Conservation (phyloP, 2,888 invertebrate species). For the Philaethria dido region DNA sequence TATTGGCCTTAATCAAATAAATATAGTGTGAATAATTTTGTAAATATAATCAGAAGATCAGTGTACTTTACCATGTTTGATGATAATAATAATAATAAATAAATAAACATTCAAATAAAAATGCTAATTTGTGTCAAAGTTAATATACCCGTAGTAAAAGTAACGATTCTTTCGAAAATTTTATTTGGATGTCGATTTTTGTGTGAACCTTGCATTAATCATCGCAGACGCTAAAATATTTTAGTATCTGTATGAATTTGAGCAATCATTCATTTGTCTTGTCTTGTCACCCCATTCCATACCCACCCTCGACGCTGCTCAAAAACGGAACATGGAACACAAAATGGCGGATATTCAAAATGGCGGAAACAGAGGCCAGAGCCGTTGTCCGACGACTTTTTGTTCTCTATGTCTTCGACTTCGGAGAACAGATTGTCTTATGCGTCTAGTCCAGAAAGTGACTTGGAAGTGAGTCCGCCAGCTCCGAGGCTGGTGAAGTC, state of each 20-base stretch:
- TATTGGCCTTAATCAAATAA: conserved; percentile 41
- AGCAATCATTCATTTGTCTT: conserved; percentile 83
- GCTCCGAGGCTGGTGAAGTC: conserved; percentile 90
- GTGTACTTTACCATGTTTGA: conserved; percentile 69
- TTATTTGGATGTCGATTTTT: conserved; percentile 63
- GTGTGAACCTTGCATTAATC: conserved; percentile 74
- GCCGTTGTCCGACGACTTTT: conserved; percentile 98
- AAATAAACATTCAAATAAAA: conserved; percentile 41
- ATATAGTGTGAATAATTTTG: conserved; percentile 51
- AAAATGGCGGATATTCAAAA: conserved; percentile 64
- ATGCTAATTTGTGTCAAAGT: background rate
- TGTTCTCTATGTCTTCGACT: conserved; percentile 97
- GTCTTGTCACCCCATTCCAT: conserved; percentile 83
- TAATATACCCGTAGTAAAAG: background rate
- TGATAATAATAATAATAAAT: conserved; percentile 38
- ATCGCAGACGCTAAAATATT: conserved; percentile 72
- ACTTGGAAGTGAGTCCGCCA: conserved; percentile 90
- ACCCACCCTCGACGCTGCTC: conserved; percentile 75
- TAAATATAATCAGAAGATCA: conserved; percentile 60
- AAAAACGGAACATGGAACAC: conserved; percentile 57
- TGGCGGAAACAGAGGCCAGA: conserved; percentile 92
- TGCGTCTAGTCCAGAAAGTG: conserved; percentile 98
- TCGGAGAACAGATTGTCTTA: conserved; percentile 93
- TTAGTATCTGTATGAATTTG: conserved; percentile 72
- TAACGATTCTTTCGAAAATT: background rate